Base-by-base conservation (phyloP, 2,888 invertebrate species). In the Pterostichus niger region DNA sequence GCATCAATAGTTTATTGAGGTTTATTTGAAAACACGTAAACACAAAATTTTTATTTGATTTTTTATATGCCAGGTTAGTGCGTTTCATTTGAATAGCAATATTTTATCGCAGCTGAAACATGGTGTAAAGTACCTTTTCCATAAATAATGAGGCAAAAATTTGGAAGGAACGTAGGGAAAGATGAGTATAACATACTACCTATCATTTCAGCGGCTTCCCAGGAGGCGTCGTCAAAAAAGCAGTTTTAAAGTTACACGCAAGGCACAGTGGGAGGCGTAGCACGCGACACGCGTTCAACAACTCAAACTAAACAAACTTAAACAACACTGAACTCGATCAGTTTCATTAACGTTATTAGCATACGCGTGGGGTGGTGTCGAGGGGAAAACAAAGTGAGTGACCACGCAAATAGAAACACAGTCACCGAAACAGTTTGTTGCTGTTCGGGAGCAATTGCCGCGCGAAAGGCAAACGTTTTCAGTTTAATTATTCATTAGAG, bases 401-500 rank as follows among this genome's bases (percentile, higher is more conserved):
- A 64, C 64, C 64, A 35, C 31, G 35, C 64, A 64, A 64, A 64
- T 13, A 64, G 33, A 31, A 64, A 35, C 33, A 64, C 31, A 11
- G 59, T n/a, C 33, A 64, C 31, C 1, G 59, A 40, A 64, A 35
- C 64, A 33, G 33, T 64, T 31, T 35, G 64, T 35, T 64, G 33
- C 64, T 49, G 49, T 40, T 40, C 40, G 4, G 49, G 49, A 49
- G n/a, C 49, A 49, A 49, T 49, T 49, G 11, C 9, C 49, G 49
- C 49, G 49, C 49, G 49, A 17, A 64, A 64, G 33, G 64, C 64
- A 64, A 64, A 64, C 64, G 31, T 64, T 64, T 64, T 64, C 35
- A 64, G n/a, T 64, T 64, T 64, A 64, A 64, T 64, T 64, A 64
- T 64, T 64, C 64, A 64, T 64, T 64, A 64, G 1, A 11, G 64